Percentiles rank a stretch among this genome's conserved stretches.
These are phyloP conservation scores for Stegodyphus mimosarum DNA, from an alignment of 1,140 invertebrate genomes.

Conservation along the genomic window DNA sequence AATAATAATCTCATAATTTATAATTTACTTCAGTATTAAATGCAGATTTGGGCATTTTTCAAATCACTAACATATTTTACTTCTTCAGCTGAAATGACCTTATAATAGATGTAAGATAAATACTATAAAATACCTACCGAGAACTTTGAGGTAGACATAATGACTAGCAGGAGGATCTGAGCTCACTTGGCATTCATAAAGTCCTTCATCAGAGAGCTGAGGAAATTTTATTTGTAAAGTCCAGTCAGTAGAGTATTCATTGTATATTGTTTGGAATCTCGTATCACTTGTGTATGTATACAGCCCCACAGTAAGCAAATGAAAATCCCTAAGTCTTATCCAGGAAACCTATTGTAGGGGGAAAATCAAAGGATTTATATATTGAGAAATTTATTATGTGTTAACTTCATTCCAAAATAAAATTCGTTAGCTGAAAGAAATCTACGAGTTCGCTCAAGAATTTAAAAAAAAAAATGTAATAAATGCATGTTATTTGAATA, in stretches of 20 bases:
- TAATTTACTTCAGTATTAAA: neutral
- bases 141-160: conserved; percentile 75
- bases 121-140: conserved; percentile 73
- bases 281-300: conserved; percentile 90
- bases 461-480: too few relatives aligned
- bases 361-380: too few relatives aligned
- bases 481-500: too few relatives aligned
- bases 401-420: too few relatives aligned
- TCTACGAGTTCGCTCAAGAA: too few relatives aligned
- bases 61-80: too few relatives aligned
- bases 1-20: too few relatives aligned
- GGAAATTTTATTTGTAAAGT: conserved; percentile 91
- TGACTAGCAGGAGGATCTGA: conserved; percentile 73
- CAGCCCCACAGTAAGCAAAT: conserved; percentile 84
- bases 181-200: conserved; percentile 85
- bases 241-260: conserved; percentile 86
- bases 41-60: too few relatives aligned
- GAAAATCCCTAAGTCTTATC: conserved; percentile 87
- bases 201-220: conserved; percentile 75
- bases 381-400: too few relatives aligned
- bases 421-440: too few relatives aligned
- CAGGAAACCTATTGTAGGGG: conserved; percentile 79
- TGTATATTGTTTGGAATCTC: conserved; percentile 79
- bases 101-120: too few relatives aligned
- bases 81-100: too few relatives aligned